These are phyloP conservation scores for Luscinia megarhynchos DNA, from an alignment of 2,797 vertebrate species.

Conservation along the genomic window DNA sequence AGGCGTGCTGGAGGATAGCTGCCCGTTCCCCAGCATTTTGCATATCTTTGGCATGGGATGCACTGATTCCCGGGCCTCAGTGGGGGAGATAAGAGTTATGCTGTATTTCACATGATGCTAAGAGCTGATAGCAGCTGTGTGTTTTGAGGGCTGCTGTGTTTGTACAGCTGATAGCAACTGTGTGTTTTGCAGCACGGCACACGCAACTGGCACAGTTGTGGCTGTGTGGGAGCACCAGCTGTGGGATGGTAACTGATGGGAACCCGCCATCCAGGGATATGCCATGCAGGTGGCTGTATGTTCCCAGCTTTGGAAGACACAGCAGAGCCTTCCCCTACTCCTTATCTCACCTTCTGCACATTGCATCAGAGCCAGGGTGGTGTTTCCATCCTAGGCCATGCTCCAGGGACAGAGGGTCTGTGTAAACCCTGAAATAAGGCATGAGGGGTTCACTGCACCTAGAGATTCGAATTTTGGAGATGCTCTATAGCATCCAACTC, in stretches of 20 bases:
- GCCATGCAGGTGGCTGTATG: rapidly evolving
- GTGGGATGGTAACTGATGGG: not conserved
- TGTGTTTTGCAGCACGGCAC: rapidly evolving
- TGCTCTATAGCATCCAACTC: not conserved
- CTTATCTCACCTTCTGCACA: not conserved
- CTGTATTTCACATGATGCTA: not conserved
- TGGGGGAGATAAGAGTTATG: not conserved
- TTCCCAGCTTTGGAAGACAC: not conserved
- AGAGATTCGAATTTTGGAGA: not conserved
- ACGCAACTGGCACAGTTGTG: not conserved
- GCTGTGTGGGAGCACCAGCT: not conserved
- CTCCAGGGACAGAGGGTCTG: not conserved
- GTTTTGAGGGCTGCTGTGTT: slow-evolving; percentile 9
- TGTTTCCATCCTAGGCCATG: rapidly evolving
- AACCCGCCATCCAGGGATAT: not conserved
- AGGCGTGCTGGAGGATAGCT: not conserved
- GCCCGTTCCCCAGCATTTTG: not conserved
- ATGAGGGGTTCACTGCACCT: not conserved
- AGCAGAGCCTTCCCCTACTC: not conserved
- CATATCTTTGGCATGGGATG: rapidly evolving
- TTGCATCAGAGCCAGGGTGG: not conserved
- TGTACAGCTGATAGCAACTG: not conserved
- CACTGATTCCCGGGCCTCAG: rapidly evolving
- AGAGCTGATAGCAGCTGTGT: slow-evolving; percentile 26
- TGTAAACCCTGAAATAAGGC: not conserved